Percentiles rank a stretch among this genome's conserved stretches.
phyloP scores from a whole-genome alignment of 2,888 invertebrate species.

The Callimorpha dominula region DNA sequence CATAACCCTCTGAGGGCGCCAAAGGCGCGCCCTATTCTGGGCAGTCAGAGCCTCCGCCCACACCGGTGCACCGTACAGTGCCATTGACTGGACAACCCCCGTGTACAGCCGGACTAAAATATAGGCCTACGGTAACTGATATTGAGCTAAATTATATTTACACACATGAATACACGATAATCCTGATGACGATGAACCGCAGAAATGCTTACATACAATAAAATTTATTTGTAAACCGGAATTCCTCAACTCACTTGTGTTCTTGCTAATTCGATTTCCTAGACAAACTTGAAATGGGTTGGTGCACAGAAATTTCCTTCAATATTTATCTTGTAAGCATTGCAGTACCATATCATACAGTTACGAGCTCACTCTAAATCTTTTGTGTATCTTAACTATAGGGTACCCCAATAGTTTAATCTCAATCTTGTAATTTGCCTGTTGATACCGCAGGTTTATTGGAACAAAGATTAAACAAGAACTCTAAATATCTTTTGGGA shows the following conservation, averaged over 20 bases:
- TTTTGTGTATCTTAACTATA: conserved; percentile 12
- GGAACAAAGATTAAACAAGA: conserved; percentile 21
- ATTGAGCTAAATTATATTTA: too few species aligned
- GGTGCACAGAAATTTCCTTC: background rate
- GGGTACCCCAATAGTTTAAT: conserved; percentile 1
- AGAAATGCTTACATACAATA: background rate
- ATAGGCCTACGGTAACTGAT: too few species aligned
- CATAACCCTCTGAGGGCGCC: too few species aligned
- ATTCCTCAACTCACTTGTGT: conserved; percentile 2
- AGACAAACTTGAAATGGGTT: background rate
- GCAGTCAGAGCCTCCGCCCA: too few species aligned
- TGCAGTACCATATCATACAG: conserved; percentile 9
- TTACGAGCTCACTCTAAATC: background rate
- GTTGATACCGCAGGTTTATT: conserved; percentile 17
- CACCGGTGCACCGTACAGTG: too few species aligned
- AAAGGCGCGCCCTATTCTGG: too few species aligned
- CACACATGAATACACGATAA: too few species aligned
- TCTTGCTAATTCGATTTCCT: background rate
- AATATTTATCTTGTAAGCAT: conserved; percentile 9
- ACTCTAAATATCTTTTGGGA: conserved; percentile 31
- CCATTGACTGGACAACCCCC: too few species aligned
- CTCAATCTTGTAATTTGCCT: conserved; percentile 12
- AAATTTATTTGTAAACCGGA: background rate
- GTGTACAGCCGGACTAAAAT: too few species aligned
- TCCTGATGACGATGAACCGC: too few species aligned